Percentiles rank a stretch among this genome's conserved stretches.
phyloP scores from a whole-genome alignment of 2,113 vertebrate species.

The Dromas ardeola region DNA sequence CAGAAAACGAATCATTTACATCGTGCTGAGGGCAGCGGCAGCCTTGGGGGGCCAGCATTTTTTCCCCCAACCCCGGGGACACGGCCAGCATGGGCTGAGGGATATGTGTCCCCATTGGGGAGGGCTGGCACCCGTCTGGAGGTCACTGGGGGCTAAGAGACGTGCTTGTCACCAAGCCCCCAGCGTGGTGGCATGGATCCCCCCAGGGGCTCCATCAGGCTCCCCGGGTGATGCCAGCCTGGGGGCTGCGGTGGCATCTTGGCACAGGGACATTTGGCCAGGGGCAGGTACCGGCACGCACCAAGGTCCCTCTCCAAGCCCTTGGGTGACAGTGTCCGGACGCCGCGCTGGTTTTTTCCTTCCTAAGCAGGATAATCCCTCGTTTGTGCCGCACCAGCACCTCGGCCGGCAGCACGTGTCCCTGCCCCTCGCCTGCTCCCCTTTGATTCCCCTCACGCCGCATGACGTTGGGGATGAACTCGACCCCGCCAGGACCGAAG shows the following conservation, averaged over 20 bases:
- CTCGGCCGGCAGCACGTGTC: background rate
- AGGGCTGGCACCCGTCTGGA: background rate
- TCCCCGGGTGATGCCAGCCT: accelerated
- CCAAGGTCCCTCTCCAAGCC: background rate
- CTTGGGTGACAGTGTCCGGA: background rate
- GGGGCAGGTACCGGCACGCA: background rate
- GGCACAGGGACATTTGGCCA: background rate
- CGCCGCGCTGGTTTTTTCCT: background rate
- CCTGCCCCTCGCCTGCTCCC: background rate
- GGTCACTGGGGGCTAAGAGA: background rate
- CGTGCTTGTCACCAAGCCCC: accelerated
- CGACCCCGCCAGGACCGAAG: background rate
- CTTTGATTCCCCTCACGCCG: background rate
- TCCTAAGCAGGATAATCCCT: background rate
- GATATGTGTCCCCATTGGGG: background rate
- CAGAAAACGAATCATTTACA: background rate
- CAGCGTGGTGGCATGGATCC: accelerated
- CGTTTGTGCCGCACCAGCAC: background rate
- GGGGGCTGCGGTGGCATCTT: no score
- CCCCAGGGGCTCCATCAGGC: background rate
- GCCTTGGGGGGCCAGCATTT: accelerated
- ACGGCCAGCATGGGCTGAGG: accelerated
- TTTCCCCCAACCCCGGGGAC: background rate
- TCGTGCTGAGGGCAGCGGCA: background rate
- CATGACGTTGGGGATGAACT: background rate